A percentile compares a stretch with the other conserved stretches of the same genome.
Conservation (phyloP, 2,888 invertebrate genomes). For the Suillia variegata region DNA sequence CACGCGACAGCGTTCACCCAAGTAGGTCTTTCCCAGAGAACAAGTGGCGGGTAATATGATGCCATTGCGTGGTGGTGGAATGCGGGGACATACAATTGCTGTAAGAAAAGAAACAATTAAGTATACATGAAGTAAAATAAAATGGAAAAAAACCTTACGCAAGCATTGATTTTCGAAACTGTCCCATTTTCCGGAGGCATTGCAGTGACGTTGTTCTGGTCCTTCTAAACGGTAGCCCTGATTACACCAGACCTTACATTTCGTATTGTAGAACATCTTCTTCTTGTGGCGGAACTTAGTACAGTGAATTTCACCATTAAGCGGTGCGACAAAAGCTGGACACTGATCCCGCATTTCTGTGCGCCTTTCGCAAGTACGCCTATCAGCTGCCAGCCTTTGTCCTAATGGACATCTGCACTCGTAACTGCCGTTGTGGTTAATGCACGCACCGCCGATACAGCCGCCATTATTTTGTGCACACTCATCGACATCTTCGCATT, state of each 20-base stretch:
- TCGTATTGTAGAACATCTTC: constrained; percentile 55
- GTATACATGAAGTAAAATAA: neutral
- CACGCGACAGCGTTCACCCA: constrained; percentile 63
- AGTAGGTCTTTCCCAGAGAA: constrained; percentile 59
- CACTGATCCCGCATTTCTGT: constrained; percentile 52
- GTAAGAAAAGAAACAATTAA: constrained; percentile 15
- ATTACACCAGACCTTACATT: constrained; percentile 57
- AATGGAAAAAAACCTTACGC: constrained; percentile 63
- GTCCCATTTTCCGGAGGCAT: constrained; percentile 63
- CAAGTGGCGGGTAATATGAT: constrained; percentile 64
- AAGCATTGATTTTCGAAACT: constrained; percentile 63
- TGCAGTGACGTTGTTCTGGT: constrained; percentile 63
- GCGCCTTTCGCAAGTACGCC: constrained; percentile 36
- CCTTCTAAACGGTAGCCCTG: constrained; percentile 65
- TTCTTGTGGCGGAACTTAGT: constrained; percentile 56
- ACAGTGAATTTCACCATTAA: constrained; percentile 56
- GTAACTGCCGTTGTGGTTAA: constrained; percentile 63
- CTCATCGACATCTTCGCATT: constrained; percentile 66
- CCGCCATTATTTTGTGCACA: constrained; percentile 61
- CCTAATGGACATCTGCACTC: constrained; percentile 64
- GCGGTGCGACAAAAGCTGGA: constrained; percentile 47
- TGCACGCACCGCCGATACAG: constrained; percentile 55
- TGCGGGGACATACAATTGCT: constrained; percentile 63
- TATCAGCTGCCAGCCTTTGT: constrained; percentile 46
- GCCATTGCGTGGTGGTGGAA: constrained; percentile 63